These are phyloP conservation scores for Ceramica pisi DNA, from an alignment of 2,888 invertebrate genomes.

Conservation along the genomic window DNA sequence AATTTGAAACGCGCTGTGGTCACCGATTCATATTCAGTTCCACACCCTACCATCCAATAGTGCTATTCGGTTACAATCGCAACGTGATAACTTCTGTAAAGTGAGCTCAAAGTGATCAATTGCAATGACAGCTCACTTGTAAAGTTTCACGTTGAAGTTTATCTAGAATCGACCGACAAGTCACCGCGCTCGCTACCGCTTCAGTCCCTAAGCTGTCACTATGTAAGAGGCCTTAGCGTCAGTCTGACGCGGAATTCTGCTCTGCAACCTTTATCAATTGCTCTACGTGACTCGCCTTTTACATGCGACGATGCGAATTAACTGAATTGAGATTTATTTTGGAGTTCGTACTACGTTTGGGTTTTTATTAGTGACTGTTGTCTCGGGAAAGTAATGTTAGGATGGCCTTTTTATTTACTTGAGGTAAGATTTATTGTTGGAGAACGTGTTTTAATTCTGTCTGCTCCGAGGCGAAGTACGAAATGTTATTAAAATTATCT, in stretches of 20 bases:
- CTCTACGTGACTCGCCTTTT: slow-evolving; percentile 63
- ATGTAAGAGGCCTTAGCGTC: slow-evolving; percentile 39
- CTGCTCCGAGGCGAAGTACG: not conserved
- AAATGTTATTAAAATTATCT: not conserved
- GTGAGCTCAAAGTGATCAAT: too few species aligned
- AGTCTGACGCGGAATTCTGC: slow-evolving; percentile 48
- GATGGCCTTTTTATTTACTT: slow-evolving; percentile 31
- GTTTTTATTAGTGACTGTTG: slow-evolving; percentile 48
- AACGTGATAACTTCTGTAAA: too few species aligned
- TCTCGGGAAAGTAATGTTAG: slow-evolving; percentile 37
- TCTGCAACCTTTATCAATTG: slow-evolving; percentile 64
- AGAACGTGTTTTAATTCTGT: slow-evolving; percentile 23
- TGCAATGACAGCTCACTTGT: too few species aligned
- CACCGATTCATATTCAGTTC: too few species aligned
- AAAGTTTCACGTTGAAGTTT: too few species aligned
- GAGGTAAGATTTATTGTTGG: slow-evolving; percentile 9
- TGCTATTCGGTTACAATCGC: too few species aligned
- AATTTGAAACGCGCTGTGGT: too few species aligned
- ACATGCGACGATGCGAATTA: slow-evolving; percentile 58
- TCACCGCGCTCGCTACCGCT: not conserved
- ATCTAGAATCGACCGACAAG: too few species aligned
- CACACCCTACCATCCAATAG: too few species aligned
- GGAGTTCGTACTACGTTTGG: slow-evolving; percentile 33
- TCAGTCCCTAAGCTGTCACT: not conserved
- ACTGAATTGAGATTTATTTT: slow-evolving; percentile 60